Evolutionary conservation across 1,140 invertebrate genomes (phyloP).

Genomic region (Contarinia nasturtii): DNA sequence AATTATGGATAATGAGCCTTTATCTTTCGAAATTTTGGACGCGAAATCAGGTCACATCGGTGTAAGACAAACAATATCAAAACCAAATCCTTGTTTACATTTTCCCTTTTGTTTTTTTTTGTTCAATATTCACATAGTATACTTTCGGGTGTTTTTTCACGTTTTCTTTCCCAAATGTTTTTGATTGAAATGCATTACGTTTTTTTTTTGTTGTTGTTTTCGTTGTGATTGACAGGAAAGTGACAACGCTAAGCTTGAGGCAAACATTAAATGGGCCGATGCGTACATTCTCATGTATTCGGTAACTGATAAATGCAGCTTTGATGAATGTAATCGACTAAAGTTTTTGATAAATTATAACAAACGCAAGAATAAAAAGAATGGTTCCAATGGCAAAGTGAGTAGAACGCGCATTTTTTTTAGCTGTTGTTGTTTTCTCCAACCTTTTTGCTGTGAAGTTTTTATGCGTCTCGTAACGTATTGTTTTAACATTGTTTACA

Average conservation of each 20-base stretch:
- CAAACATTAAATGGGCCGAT: conserved; percentile 64
- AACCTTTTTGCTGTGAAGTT: neutral
- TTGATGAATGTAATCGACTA: conserved; percentile 62
- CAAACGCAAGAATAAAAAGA: conserved; percentile 37
- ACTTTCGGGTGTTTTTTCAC: neutral
- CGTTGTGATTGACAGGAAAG: conserved; percentile 31
- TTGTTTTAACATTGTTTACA: conserved; percentile 13
- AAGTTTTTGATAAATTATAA: conserved; percentile 64
- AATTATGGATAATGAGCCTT: conserved; percentile 53
- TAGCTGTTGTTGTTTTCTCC: neutral
- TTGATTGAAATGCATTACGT: neutral
- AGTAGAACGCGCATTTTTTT: conserved; percentile 1
- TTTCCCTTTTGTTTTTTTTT: neutral
- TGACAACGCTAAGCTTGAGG: conserved; percentile 45
- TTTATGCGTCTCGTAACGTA: neutral
- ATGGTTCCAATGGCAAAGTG: conserved; percentile 29
- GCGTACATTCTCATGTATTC: conserved; percentile 72
- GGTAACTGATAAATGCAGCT: conserved; percentile 64
- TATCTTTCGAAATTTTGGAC: conserved; percentile 60
- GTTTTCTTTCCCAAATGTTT: neutral
- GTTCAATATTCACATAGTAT: neutral
- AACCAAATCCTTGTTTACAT: neutral
- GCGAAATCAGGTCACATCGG: conserved; percentile 46
- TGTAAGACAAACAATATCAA: conserved; percentile 28
- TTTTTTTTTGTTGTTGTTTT: conserved; percentile 1